phyloP scores from a whole-genome alignment of 2,113 vertebrate species.

The Verasper variegatus region DNA sequence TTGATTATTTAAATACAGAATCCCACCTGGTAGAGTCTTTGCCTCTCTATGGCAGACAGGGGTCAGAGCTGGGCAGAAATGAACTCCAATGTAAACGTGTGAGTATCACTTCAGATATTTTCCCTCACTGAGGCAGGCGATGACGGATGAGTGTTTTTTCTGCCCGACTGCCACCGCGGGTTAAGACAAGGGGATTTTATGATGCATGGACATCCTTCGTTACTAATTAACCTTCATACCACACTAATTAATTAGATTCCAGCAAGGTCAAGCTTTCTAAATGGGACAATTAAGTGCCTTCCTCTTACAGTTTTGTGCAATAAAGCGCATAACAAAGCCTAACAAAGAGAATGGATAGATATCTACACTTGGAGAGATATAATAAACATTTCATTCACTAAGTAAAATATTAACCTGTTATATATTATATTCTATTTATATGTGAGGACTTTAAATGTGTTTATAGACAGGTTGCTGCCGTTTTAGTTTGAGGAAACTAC shows the following conservation, averaged over 20 bases:
- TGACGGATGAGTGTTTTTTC: constrained; percentile 80
- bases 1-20: constrained; percentile 61
- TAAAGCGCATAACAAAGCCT: constrained; percentile 34
- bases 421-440: too few relatives aligned
- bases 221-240: constrained; percentile 86
- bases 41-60: constrained; percentile 43
- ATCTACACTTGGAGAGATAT: constrained; percentile 1
- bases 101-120: constrained; percentile 52
- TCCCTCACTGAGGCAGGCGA: constrained; percentile 47
- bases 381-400: not conserved
- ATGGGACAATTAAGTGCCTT: constrained; percentile 78
- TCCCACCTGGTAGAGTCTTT: constrained; percentile 53
- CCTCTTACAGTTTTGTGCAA: constrained; percentile 51
- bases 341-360: constrained; percentile 42
- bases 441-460: too few relatives aligned
- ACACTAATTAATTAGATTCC: constrained; percentile 84
- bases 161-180: constrained; percentile 77
- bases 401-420: not conserved
- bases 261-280: constrained; percentile 84
- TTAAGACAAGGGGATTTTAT: constrained; percentile 81
- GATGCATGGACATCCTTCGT: constrained; percentile 83
- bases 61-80: constrained; percentile 55
- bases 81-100: constrained; percentile 57
- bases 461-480: too few relatives aligned
- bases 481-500: too few relatives aligned